Percentiles rank a stretch among this genome's conserved stretches.
phyloP scores from a whole-genome alignment of 2,113 vertebrate genomes.

The Rhea americana region DNA sequence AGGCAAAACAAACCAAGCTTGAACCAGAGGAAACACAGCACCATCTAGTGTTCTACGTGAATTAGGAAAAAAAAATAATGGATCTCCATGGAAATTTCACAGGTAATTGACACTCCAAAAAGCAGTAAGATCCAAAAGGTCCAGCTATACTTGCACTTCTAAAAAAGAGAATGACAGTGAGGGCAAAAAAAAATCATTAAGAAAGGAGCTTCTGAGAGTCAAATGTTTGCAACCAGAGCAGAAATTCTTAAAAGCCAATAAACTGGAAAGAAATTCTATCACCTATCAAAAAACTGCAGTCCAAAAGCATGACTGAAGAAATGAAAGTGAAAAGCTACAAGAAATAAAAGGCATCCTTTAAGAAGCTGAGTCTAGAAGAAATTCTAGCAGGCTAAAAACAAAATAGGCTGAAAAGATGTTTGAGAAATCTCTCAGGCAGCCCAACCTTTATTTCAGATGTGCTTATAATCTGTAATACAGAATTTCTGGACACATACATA shows the following conservation, averaged over 20 bases:
- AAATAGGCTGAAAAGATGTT: not conserved
- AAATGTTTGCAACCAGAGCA: not conserved
- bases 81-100: not conserved
- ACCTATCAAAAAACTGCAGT: not conserved
- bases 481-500: not conserved
- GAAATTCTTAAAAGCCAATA: not conserved
- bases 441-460: not conserved
- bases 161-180: not conserved
- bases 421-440: not conserved
- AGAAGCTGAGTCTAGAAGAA: not conserved
- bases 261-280: not conserved
- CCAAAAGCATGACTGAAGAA: not conserved
- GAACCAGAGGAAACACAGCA: slow-evolving; percentile 31
- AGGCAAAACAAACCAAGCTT: not conserved
- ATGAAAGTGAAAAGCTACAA: not conserved
- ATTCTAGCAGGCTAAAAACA: not conserved
- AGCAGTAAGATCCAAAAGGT: not conserved
- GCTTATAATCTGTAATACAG: not conserved
- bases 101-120: not conserved
- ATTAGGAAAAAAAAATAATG: not conserved
- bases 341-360: not conserved
- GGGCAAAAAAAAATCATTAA: not conserved
- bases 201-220: not conserved
- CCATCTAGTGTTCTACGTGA: slow-evolving; percentile 56
- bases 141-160: not conserved